Evolutionary conservation across 2,113 vertebrate species (phyloP), one percentile per base, ranked within the genome.

Genomic region (Oryzias woworae): DNA sequence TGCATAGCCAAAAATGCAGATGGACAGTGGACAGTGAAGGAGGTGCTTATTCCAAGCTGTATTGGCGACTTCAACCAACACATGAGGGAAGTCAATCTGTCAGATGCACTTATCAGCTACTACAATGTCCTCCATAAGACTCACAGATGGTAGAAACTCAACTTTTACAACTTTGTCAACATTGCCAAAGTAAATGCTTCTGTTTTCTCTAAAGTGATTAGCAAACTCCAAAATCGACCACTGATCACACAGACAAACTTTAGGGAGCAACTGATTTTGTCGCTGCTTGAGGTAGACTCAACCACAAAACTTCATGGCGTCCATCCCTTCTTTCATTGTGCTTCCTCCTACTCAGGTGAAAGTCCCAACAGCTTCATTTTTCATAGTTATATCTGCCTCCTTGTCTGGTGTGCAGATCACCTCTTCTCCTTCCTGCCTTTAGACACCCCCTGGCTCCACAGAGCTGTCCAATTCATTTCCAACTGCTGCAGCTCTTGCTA

Each of bases 91-190:
- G 85, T 87, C 0, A 81, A 85, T 53, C 24, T 85, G 31, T 87
- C 83, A 0, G 85, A 87, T 2, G 83, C 83, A 1, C 74, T 87
- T 2, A 85, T 87, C 2, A 55, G 67, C 12, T 85, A 85, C 58
- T 87, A 85, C 72, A 85, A 84, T 0, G 85, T 84, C 47, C 66
- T 84, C 14, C 83, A 85, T 17, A 85, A 84, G 56, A 87, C 81
- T 5, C 64, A 46, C 1, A 78, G 66, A 47, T 87, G 83, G 85
- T 87, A 87, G 74, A 85, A 87, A 51, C 84, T 79, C 5, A 18
- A 85, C 14, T 85, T 85, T 55, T 82, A 73, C 17, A 81, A 87
- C 46, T 87, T 85, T 56, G 72, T 84, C 58, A 83, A 87, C 62
- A 82, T 87, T 22, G 81, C 81, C 42, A 75, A 72, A 0, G 81